phyloP scores from a whole-genome alignment of 2,113 vertebrate species.

The Triplophysa dalaica region DNA sequence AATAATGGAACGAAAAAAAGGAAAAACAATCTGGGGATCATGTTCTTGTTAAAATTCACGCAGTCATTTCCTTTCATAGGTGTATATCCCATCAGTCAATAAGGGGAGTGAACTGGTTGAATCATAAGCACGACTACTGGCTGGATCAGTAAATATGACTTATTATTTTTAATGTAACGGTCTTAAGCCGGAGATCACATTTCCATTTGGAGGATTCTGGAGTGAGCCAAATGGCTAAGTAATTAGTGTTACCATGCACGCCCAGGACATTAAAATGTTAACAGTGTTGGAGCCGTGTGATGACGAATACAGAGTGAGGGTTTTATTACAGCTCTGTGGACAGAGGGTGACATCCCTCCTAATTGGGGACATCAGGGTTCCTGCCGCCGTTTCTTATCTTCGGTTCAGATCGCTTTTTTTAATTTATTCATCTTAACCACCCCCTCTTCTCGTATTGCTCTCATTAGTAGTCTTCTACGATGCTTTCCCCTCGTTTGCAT shows the following conservation, averaged over 20 bases:
- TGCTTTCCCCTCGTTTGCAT: conserved; percentile 96
- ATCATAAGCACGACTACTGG: conserved; percentile 80
- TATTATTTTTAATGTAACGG: conserved; percentile 88
- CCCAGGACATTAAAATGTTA: conserved; percentile 99
- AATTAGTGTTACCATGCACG: conserved; percentile 98
- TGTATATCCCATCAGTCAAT: conserved; percentile 85
- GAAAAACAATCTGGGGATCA: conserved; percentile 57
- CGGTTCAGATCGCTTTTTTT: conserved; percentile 80
- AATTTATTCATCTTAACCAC: conserved; percentile 89
- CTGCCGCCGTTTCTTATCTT: conserved; percentile 96
- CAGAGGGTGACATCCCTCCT: conserved; percentile 97
- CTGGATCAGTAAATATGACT: conserved; percentile 93
- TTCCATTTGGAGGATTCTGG: conserved; percentile 94
- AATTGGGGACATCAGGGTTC: conserved; percentile 99
- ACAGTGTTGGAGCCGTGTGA: conserved; percentile 98
- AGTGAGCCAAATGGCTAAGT: conserved; percentile 95
- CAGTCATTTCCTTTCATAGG: conserved; percentile 80
- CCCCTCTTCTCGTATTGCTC: conserved; percentile 82
- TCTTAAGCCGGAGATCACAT: conserved; percentile 86
- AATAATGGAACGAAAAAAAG: conserved; percentile 19
- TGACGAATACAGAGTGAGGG: conserved; percentile 99
- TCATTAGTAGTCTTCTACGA: conserved; percentile 98
- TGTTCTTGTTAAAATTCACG: conserved; percentile 77
- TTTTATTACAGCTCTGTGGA: conserved; percentile 96
- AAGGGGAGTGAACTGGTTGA: conserved; percentile 79